Evolutionary conservation across 2,113 vertebrate species (phyloP).

Genomic region (Tursiops truncatus): DNA sequence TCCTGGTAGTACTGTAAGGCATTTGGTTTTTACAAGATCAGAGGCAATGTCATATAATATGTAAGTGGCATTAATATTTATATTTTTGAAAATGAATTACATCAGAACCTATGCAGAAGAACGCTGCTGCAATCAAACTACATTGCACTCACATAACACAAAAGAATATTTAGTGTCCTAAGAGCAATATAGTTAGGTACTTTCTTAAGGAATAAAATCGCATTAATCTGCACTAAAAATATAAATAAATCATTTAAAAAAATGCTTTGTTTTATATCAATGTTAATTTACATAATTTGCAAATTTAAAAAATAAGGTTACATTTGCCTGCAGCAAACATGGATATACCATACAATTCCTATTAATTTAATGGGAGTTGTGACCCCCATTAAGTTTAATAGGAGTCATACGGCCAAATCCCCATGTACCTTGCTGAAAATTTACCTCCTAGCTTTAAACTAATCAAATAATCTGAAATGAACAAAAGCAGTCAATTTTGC

Average conservation of each 20-base stretch:
- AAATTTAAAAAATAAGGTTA: conserved; percentile 61
- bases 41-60: background rate
- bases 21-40: conserved; percentile 25
- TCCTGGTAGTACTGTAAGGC: background rate
- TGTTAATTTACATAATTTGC: conserved; percentile 66
- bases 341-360: conserved; percentile 33
- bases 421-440: conserved; percentile 55
- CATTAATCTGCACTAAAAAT: conserved; percentile 38
- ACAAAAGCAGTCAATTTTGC: conserved; percentile 47
- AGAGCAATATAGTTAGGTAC: conserved; percentile 1
- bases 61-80: conserved; percentile 16
- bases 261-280: conserved; percentile 13
- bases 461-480: conserved; percentile 68
- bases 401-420: conserved; percentile 48
- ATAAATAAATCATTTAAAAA: conserved; percentile 33
- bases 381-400: conserved; percentile 64
- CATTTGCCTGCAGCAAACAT: conserved; percentile 34
- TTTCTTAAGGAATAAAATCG: conserved; percentile 26
- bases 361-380: conserved; percentile 73
- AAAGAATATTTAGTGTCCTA: conserved; percentile 22
- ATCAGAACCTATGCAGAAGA: conserved; percentile 28
- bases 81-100: conserved; percentile 37
- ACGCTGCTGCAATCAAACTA: conserved; percentile 42
- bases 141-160: background rate
- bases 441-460: conserved; percentile 47